Evolutionary conservation across 2,113 vertebrate genomes (phyloP).

Genomic region (Marmota flaviventris): DNA sequence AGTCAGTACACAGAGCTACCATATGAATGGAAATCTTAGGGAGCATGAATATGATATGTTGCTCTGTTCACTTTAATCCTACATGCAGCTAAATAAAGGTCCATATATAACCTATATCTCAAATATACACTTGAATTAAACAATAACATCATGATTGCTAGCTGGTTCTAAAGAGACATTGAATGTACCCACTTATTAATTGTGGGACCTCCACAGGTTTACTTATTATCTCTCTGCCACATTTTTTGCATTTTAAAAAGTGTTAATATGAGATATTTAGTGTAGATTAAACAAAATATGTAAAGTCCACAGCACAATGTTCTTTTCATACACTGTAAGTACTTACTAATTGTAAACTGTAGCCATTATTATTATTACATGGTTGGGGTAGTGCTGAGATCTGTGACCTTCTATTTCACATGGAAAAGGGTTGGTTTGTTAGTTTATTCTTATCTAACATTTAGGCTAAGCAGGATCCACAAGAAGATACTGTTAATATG

Average conservation of each 20-base stretch:
- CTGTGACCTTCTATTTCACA: constrained; percentile 1
- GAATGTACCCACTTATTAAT: not conserved
- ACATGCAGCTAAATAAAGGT: not conserved
- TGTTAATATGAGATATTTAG: not conserved
- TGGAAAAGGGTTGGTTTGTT: not conserved
- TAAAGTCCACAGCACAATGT: not conserved
- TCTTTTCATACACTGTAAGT: not conserved
- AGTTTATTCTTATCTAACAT: not conserved
- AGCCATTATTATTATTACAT: not conserved
- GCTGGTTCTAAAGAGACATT: not conserved
- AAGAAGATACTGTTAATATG: not conserved
- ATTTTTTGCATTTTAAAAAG: constrained; percentile 27
- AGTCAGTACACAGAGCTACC: not conserved
- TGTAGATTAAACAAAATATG: not conserved
- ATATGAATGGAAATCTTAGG: not conserved
- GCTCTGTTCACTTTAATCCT: constrained; percentile 33
- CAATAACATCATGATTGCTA: not conserved
- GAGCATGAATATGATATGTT: not conserved
- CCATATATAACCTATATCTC: not conserved
- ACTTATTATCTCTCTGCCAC: not conserved
- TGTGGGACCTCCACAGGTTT: not conserved
- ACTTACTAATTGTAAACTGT: not conserved
- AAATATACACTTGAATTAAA: not conserved
- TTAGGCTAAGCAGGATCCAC: not conserved
- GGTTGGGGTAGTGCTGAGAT: not conserved